Conservation (phyloP, 2,797 vertebrate species). For the Dendrocincla tyrannina region DNA sequence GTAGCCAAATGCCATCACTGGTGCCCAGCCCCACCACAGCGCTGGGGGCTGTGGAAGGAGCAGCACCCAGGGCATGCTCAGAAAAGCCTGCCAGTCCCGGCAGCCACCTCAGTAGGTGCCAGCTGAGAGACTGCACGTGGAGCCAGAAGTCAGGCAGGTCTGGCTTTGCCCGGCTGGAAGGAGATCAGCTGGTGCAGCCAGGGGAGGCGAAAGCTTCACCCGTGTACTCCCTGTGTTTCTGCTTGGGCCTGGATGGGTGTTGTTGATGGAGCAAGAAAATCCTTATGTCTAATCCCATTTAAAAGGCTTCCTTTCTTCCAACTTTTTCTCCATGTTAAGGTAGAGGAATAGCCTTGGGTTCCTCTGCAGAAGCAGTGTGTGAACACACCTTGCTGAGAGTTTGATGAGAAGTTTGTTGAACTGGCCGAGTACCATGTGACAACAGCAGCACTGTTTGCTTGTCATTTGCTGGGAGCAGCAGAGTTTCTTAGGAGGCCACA, state of each 20-base stretch:
- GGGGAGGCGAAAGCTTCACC: not conserved
- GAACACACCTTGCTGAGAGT: not conserved
- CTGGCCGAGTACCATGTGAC: not conserved
- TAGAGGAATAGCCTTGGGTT: not conserved
- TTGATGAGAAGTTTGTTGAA: not conserved
- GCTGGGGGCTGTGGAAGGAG: not conserved
- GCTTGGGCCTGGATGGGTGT: not conserved
- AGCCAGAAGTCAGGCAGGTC: not conserved
- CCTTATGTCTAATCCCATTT: not conserved
- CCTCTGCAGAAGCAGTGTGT: not conserved
- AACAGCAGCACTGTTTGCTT: not conserved
- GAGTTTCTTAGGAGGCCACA: not conserved
- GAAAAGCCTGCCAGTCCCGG: not conserved
- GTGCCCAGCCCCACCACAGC: accelerated
- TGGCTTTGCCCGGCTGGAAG: not conserved
- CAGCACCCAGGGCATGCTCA: not conserved
- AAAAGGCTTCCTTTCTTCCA: not conserved
- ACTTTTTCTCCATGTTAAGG: not conserved
- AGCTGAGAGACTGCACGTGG: not conserved
- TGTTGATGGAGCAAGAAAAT: not conserved
- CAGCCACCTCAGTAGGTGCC: not conserved
- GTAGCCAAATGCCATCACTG: not conserved
- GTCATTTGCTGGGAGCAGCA: not conserved
- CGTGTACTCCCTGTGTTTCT: not conserved
- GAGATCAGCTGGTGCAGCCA: accelerated